Percentiles rank a stretch among this genome's conserved stretches.
Conservation (phyloP, 1,140 invertebrate species). For the Dinoponera quadriceps region DNA sequence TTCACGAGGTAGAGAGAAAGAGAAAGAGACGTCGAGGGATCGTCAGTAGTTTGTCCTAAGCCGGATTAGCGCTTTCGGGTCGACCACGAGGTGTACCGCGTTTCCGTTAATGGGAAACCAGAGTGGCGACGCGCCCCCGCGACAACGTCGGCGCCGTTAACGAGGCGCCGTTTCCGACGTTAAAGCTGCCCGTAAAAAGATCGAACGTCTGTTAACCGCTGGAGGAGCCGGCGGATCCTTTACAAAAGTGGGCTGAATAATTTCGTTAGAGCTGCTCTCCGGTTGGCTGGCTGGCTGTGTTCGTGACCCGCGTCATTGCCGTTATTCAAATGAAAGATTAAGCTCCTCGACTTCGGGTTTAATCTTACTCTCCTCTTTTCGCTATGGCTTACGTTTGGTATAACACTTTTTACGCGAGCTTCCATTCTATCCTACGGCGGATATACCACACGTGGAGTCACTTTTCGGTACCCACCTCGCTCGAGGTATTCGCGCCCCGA, state of each 20-base stretch:
- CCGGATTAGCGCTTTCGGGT: background rate
- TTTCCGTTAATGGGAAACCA: background rate
- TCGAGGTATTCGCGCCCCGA: too few species aligned
- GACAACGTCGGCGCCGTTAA: background rate
- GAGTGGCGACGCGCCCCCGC: background rate
- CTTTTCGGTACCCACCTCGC: background rate
- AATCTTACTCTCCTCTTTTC: conserved; percentile 10
- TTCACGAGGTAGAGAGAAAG: too few species aligned
- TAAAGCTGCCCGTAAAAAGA: conserved; percentile 35
- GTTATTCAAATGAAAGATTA: conserved; percentile 77
- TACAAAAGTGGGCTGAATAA: conserved; percentile 61
- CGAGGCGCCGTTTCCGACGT: conserved; percentile 5
- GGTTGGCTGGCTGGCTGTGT: conserved; percentile 42
- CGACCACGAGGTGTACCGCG: background rate
- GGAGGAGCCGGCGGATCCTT: conserved; percentile 41
- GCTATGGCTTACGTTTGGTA: conserved; percentile 16
- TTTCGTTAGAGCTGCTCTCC: conserved; percentile 39
- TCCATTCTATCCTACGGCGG: background rate
- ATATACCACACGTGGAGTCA: too few species aligned
- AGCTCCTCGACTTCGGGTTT: conserved; percentile 63
- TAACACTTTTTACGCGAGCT: conserved; percentile 31
- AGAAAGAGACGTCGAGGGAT: too few species aligned
- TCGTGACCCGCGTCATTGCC: conserved; percentile 50
- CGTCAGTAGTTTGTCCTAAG: background rate
- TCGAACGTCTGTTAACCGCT: conserved; percentile 55